phyloP scores from a whole-genome alignment of 1,140 invertebrate genomes.

The Caerostris extrusa region DNA sequence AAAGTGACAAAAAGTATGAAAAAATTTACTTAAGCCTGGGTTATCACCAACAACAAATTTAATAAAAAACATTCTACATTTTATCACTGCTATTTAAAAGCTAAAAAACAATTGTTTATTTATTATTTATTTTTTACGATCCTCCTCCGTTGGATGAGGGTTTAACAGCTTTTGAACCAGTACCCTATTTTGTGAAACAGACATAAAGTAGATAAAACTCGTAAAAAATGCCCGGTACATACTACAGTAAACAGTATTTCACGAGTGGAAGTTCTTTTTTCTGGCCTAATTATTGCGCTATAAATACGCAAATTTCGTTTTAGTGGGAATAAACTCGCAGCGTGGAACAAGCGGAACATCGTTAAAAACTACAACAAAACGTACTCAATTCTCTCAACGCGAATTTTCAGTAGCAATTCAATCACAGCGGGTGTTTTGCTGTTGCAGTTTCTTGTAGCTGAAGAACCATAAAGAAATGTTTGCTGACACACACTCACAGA shows the following conservation, averaged over 20 bases:
- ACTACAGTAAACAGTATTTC: neutral
- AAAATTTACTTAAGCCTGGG: neutral
- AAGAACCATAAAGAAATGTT: no score
- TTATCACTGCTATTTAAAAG: neutral
- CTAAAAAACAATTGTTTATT: neutral
- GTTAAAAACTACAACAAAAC: neutral
- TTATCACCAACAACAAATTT: neutral
- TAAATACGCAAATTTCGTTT: constrained; percentile 21
- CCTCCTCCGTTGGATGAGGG: neutral
- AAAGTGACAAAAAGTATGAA: neutral
- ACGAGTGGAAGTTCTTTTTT: neutral
- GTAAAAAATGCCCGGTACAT: neutral
- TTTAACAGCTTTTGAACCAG: neutral
- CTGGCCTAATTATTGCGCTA: neutral
- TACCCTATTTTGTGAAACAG: neutral
- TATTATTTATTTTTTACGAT: neutral
- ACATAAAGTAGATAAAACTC: neutral
- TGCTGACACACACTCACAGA: no score
- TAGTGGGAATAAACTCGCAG: constrained; percentile 47
- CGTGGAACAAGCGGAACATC: neutral
- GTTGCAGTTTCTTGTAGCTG: neutral
- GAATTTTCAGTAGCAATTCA: neutral
- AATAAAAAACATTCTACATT: neutral
- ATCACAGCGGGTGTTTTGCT: neutral
- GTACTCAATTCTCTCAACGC: neutral